Percentiles rank a stretch among this genome's conserved stretches.
Conservation (phyloP, 2,888 invertebrate species). For the Campopleginae sp. region DNA sequence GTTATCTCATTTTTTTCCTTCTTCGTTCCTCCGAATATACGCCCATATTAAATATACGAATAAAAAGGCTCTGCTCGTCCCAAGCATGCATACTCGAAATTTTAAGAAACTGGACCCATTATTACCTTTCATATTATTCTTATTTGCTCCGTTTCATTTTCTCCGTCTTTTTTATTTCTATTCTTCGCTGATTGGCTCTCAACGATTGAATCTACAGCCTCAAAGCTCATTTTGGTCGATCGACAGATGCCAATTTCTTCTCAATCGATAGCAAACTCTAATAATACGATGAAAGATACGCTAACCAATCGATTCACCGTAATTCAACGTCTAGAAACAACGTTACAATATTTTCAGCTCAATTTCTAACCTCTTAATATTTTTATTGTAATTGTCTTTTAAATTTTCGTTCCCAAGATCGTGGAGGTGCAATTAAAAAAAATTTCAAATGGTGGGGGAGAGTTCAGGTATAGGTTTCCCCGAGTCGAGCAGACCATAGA, state of each 20-base stretch:
- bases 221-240: conserved; percentile 2
- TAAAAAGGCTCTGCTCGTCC: conserved; percentile 53
- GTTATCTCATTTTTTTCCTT: conserved; percentile 31
- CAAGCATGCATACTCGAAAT: conserved; percentile 50
- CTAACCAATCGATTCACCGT: neutral
- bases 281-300: neutral
- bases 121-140: conserved; percentile 48
- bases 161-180: neutral
- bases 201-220: conserved; percentile 17
- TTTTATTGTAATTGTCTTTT: neutral
- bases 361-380: too few relatives aligned
- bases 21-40: conserved; percentile 44
- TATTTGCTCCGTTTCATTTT: conserved; percentile 24
- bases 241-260: conserved; percentile 4
- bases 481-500: conserved; percentile 32
- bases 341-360: neutral
- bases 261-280: conserved; percentile 3
- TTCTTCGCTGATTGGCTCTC: conserved; percentile 8
- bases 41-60: conserved; percentile 61
- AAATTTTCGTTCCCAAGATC: neutral
- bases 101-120: conserved; percentile 59
- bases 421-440: neutral
- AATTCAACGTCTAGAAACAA: neutral
- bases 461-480: conserved; percentile 16
- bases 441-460: conserved; percentile 2